These are phyloP conservation scores for Stictonetta naevosa DNA, from an alignment of 2,113 vertebrate species.

Conservation along the genomic window DNA sequence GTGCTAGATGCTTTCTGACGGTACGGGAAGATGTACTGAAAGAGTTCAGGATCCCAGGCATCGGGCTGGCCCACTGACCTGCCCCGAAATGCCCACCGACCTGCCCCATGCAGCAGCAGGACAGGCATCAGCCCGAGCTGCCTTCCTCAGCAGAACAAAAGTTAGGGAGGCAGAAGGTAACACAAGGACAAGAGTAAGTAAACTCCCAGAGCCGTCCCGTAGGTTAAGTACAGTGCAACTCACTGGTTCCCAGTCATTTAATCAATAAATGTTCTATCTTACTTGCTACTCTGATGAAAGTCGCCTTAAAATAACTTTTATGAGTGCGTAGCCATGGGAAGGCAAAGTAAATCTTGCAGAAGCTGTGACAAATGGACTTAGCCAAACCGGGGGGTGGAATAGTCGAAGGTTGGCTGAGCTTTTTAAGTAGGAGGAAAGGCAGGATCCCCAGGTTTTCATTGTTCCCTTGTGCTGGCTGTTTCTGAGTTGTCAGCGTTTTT, in stretches of 20 bases:
- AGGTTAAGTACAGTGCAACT: constrained; percentile 1
- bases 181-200: background rate
- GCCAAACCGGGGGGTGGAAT: background rate
- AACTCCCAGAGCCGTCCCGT: background rate
- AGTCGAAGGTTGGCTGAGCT: background rate
- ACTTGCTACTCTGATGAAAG: constrained; percentile 28
- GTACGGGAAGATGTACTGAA: background rate
- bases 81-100: background rate
- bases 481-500: background rate
- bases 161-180: constrained; percentile 1
- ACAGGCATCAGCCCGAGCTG: too few relatives aligned
- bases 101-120: background rate
- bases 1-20: background rate
- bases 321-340: background rate
- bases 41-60: background rate
- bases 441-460: constrained; percentile 3
- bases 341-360: constrained; percentile 8
- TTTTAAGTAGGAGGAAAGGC: background rate
- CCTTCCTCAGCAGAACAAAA: background rate
- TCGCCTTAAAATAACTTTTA: constrained; percentile 38
- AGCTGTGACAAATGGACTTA: constrained; percentile 5
- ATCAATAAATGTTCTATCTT: constrained; percentile 12
- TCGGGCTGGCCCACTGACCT: background rate
- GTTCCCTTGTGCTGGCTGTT: background rate
- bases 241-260: constrained; percentile 12